These are phyloP conservation scores for Rhagonycha lutea DNA, from an alignment of 2,888 invertebrate genomes.

Conservation along the genomic window DNA sequence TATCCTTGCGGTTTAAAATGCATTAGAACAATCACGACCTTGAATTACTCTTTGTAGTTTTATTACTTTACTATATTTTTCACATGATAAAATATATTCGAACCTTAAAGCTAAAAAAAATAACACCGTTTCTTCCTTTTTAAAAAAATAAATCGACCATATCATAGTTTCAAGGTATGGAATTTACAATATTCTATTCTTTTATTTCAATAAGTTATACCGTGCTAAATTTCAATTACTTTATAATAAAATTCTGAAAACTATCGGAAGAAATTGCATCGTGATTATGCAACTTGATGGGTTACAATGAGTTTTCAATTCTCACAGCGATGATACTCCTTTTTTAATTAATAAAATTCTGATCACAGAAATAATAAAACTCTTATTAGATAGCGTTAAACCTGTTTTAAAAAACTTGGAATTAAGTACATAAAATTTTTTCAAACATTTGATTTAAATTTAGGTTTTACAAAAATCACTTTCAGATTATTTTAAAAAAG, in stretches of 20 bases:
- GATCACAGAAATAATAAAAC: neutral
- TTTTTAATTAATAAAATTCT: neutral
- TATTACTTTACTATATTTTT: conserved; percentile 21
- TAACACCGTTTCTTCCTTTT: neutral
- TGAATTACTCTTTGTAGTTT: conserved; percentile 33
- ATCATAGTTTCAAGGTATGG: neutral
- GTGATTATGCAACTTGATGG: neutral
- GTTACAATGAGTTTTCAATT: neutral
- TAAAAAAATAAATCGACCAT: neutral
- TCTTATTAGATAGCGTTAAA: neutral
- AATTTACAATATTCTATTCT: neutral
- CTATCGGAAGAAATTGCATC: neutral
- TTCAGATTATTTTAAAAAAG: neutral
- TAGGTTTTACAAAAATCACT: neutral
- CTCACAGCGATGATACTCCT: neutral
- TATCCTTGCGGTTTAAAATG: conserved; percentile 44
- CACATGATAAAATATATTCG: neutral
- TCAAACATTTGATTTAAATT: neutral
- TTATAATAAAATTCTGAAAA: neutral
- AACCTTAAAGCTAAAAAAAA: neutral
- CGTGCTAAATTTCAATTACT: neutral
- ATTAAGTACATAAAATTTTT: neutral
- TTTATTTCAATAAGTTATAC: neutral
- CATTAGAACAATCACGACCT: conserved; percentile 42
- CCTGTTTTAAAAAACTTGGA: neutral